Evolutionary conservation across 64 coral and sea anemone species (phyloP).

Genomic region (Porites australiensis): DNA sequence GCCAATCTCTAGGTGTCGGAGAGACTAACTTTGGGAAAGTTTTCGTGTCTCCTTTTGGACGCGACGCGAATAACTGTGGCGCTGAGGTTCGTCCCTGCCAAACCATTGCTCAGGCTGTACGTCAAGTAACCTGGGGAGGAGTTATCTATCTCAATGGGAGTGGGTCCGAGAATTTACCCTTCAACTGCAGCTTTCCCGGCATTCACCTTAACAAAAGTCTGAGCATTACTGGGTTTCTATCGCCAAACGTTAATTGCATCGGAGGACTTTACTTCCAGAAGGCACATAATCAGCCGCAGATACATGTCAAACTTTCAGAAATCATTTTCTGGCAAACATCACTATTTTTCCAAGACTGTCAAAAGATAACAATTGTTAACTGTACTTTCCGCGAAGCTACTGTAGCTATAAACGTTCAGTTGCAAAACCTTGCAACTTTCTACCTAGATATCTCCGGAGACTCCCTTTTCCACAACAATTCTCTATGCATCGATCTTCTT

Average conservation of each 20-base stretch:
- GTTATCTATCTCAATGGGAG: not conserved
- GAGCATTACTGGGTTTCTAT: too few relatives aligned
- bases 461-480: not conserved
- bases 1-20: too few relatives aligned
- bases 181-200: not conserved
- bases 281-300: too few relatives aligned
- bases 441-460: not conserved
- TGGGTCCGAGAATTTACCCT: not conserved
- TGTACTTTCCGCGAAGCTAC: not conserved
- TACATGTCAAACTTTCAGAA: too few relatives aligned
- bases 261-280: too few relatives aligned
- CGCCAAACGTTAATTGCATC: too few relatives aligned
- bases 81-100: not conserved
- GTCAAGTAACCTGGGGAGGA: not conserved
- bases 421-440: not conserved
- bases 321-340: not conserved
- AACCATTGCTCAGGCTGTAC: not conserved
- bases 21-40: not conserved
- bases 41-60: not conserved
- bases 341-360: not conserved
- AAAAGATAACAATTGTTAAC: not conserved
- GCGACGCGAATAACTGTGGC: not conserved
- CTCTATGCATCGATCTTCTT: not conserved
- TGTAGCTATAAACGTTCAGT: not conserved
- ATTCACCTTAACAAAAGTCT: too few relatives aligned